Base-by-base conservation (phyloP, 2,797 vertebrate genomes). In the Neomorphus geoffroyi region DNA sequence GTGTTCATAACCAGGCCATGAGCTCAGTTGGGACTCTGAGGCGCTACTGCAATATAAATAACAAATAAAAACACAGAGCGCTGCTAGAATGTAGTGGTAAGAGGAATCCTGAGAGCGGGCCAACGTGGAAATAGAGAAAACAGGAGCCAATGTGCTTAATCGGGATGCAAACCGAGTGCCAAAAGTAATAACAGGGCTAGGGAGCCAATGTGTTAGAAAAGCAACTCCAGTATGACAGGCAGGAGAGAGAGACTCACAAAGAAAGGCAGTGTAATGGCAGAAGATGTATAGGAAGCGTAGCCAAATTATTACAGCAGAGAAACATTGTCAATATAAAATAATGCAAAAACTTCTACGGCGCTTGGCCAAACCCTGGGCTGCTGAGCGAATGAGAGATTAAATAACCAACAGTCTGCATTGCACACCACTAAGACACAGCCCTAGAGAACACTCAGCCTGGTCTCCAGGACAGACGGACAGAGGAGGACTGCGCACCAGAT, bases 271-370 rank as follows among this genome's bases (percentile, higher is more conserved):
- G 94, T 95, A 92, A 86, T 72, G 89, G 94, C 93, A 89, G 75
- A 95, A 94, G 84, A 91, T 70, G 58, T 62, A 90, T 78, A 78
- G 90, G 90, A 94, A 77, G 58, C 37, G 4, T 7, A 24, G 94
- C 96, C 96, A 97, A 91, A 94, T 94, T 94, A 74, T 93, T 96
- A 95, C 93, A 96, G 90, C 86, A 96, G 93, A 66, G 94, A 95
- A 96, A 97, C n/a, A 46, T 3, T 58, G 70, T 93, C 90, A 74
- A 93, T 83, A 89, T 94, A 79, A 86, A 94, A 94, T 91, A 96
- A 96, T 57, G 93, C 91, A 95, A 92, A 92, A 94, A n/a, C 62
- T 90, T 92, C 92, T 79, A 71, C 86, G 85, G 86, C 0, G 45
- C 69, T 96, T 93, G 90, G 95, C 96, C 94, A 81, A 80, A 50